Base-by-base conservation (phyloP, 1,140 invertebrate genomes). In the Amyelois transitella region DNA sequence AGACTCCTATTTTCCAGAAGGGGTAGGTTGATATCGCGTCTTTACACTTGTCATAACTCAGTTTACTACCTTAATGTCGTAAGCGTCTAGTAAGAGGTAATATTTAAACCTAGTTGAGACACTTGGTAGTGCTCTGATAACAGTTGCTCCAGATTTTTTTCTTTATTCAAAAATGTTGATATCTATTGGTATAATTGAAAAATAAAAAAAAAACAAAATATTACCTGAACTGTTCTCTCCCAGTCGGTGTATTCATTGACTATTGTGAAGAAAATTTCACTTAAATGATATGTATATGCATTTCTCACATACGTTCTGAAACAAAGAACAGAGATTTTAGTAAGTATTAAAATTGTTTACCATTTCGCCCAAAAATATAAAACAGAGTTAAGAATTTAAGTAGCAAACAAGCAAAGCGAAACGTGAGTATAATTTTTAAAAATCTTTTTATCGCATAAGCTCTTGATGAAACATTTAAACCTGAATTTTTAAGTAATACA, bases 161-260 rank as follows among this genome's bases (percentile, higher is more conserved):
- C n/a, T n/a, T n/a, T n/a, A n/a, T n/a, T n/a, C n/a, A n/a, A n/a
- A n/a, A n/a, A n/a, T n/a, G 8, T 24, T 3, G 22, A 8, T 3
- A 24, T 5, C 22, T 5, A 24, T 5, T 3, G 22, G 22, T 24
- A n/a, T 24, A 24, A 5, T 24, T 24, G 17, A 47, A 20, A 48
- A 18, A 48, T 10, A 48, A 21, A 21, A 6, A 51, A 55, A 48
- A 48, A 43, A 44, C 28, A 45, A 18, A 32, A 10, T 8, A 7
- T 53, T 58, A 89, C 85, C 84, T 97, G 95, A 44, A 96, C 93
- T 3, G 96, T 96, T 77, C 95, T 90, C 75, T 98, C 96, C 97
- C 97, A 99, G 77, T 99, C 96, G 6, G 96, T 98, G 77, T 99
- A 99, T 71, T 99, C 97, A 77, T 99, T 99, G 20, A 98, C 95